A percentile compares a stretch with the other conserved stretches of the same genome.
phyloP scores from a whole-genome alignment of 2,113 vertebrate species.

The Okapia johnstoni region DNA sequence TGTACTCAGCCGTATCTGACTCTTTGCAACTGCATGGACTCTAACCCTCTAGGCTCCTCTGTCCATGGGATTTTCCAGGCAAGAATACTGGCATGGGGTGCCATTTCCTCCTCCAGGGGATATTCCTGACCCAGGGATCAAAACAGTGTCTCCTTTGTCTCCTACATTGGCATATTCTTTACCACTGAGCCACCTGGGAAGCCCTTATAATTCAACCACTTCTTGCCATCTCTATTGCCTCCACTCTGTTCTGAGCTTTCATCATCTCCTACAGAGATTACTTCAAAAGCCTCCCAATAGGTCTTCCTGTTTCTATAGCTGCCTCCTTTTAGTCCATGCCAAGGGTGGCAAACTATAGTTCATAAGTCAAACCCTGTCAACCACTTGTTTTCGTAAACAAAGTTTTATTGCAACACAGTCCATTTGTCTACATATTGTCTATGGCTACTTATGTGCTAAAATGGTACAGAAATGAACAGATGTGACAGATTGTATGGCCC shows the following conservation, averaged over 20 bases:
- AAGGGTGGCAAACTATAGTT: background rate
- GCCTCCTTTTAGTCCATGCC: background rate
- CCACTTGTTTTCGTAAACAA: background rate
- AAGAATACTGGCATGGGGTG: background rate
- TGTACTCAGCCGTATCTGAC: background rate
- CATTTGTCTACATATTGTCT: background rate
- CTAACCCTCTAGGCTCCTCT: background rate
- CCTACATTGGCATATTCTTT: background rate
- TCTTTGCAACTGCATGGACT: background rate
- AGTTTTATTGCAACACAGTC: background rate
- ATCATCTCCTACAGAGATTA: background rate
- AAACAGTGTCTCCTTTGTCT: background rate
- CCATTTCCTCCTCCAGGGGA: background rate
- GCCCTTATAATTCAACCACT: background rate
- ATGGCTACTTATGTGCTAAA: background rate
- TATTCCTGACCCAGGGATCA: background rate
- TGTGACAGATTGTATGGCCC: background rate
- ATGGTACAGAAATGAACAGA: background rate
- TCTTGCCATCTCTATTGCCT: background rate
- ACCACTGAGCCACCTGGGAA: background rate
- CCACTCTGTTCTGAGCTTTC: background rate
- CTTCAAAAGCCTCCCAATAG: background rate
- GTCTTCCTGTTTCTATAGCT: background rate
- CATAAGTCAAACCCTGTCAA: background rate
- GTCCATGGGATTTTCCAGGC: background rate